Evolutionary conservation across 2,113 vertebrate species (phyloP), one percentile per base, ranked within the genome.

Genomic region (Trochalopteron elliotii): DNA sequence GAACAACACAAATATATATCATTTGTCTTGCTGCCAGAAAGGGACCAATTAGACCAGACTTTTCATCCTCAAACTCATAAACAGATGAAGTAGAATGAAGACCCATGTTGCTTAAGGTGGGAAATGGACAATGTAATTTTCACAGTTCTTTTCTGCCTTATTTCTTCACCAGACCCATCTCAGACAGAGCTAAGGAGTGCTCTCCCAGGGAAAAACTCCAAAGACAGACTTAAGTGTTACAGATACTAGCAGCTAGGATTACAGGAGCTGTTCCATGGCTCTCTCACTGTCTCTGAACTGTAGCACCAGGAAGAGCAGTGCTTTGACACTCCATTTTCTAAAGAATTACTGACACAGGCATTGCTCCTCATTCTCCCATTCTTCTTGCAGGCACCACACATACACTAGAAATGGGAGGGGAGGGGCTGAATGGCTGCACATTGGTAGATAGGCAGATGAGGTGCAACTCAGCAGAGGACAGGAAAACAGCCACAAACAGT

Each of bases 351-450:
- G 44, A 15, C 10, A 31, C 14, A 14, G 15, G 28, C 18, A 12
- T 33, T 50, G 8, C 20, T 59, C 22, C 19, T 94, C 8, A 5
- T 55, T 49, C 61, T 45, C 20, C 4, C 10, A 21, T 59, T 84
- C 8, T 39, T 56, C 31, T 61, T 78, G 13, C 24, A 78, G 45
- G 21, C n/a, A 37, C 3, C 4, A 35, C 3, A 7, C 11, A 20
- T 3, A 27, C 7, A 8, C 19, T 11, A 49, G 47, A 44, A 55
- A 71, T 2, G 1, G 10, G 3, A 15, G 3, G 2, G 14, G 35
- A 65, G 18, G 30, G 47, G 30, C 39, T 56, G 30, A 40, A 50
- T 2, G 2, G 23, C n/a, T 70, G 22, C 15, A 10, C 3, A 1
- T 17, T 17, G 5, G 30, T 15, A 22, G 8, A 35, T 40, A 8